Evolutionary conservation across 2,888 invertebrate species (phyloP), one percentile per base, ranked within the genome.

Genomic region (Apotomis capreana): DNA sequence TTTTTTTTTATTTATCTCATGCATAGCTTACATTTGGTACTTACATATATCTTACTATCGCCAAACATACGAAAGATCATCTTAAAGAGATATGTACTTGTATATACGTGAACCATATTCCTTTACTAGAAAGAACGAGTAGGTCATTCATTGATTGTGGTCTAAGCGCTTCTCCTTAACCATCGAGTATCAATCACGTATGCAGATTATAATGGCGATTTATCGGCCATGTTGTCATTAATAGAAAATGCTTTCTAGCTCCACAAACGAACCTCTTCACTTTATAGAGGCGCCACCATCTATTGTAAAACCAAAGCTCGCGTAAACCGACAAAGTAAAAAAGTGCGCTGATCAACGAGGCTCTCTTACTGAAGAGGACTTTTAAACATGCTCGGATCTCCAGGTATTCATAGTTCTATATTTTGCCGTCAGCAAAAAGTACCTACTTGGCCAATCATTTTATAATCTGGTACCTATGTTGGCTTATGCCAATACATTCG

Each of bases 151-250:
- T 26, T 26, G 2, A 1, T 26, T 26, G 5, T 59, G 5, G 9
- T 13, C 6, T 13, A 37, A 58, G 26, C n/a, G 13, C 61, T 75
- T 74, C 76, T 69, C 76, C 79, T 79, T 81, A 81, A 81, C 54
- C n/a, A 57, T 62, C 49, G 69, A 67, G 75, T 76, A 79, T 81
- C 78, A 79, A 83, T 83, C 83, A 81, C 75, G 76, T 77, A 76
- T 76, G 79, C 77, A 80, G 79, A 83, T 83, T 75, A 81, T 83
- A 82, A 83, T 83, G 78, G 78, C 81, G 76, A 83, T 83, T 83
- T 82, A 81, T 83, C 79, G 77, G 76, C 77, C 78, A 77, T 76
- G 65, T 81, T 80, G 83, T 84, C 84, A 84, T 86, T 83, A 83
- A 78, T 79, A 80, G 80, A 81, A 78, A 78, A 81, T 80, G 82